Conservation (phyloP, 92 coral and sea anemone genomes). For the Zoanthus gigantus region DNA sequence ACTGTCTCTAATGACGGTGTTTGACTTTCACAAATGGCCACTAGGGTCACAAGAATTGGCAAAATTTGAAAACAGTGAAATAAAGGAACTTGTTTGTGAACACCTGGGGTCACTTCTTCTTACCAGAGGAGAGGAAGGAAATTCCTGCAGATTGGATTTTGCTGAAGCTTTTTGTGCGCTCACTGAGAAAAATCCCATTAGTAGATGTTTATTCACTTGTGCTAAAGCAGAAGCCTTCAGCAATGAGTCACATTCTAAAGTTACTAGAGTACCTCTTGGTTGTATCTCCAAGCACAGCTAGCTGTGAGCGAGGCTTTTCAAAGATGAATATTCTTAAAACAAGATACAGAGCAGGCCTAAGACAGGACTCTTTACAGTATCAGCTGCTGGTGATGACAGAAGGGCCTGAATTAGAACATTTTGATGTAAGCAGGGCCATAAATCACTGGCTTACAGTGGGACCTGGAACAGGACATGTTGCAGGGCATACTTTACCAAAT, state of each 20-base stretch:
- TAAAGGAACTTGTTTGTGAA: slow-evolving; percentile 42
- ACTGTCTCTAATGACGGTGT: background rate
- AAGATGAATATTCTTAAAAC: no score
- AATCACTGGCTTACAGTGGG: no score
- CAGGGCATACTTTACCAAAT: no score
- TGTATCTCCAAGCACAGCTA: no score
- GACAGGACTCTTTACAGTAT: background rate
- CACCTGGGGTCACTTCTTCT: slow-evolving; percentile 51
- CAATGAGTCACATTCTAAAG: no score
- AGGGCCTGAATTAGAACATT: no score
- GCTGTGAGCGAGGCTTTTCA: no score
- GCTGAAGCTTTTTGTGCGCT: slow-evolving; percentile 46
- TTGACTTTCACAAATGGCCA: slow-evolving; percentile 64
- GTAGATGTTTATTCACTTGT: background rate
- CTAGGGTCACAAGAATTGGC: slow-evolving; percentile 50
- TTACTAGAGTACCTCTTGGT: no score
- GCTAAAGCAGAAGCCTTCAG: slow-evolving; percentile 45
- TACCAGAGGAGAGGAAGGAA: slow-evolving; percentile 41
- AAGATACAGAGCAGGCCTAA: no score
- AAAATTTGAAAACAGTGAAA: slow-evolving; percentile 22
- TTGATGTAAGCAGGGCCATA: no score
- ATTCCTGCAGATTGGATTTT: slow-evolving; percentile 63
- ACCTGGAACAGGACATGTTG: no score
- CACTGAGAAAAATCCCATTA: slow-evolving; percentile 49
- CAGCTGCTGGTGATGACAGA: no score